These are phyloP conservation scores for Salvelinus namaycush DNA, from an alignment of 2,113 vertebrate genomes.

Conservation along the genomic window DNA sequence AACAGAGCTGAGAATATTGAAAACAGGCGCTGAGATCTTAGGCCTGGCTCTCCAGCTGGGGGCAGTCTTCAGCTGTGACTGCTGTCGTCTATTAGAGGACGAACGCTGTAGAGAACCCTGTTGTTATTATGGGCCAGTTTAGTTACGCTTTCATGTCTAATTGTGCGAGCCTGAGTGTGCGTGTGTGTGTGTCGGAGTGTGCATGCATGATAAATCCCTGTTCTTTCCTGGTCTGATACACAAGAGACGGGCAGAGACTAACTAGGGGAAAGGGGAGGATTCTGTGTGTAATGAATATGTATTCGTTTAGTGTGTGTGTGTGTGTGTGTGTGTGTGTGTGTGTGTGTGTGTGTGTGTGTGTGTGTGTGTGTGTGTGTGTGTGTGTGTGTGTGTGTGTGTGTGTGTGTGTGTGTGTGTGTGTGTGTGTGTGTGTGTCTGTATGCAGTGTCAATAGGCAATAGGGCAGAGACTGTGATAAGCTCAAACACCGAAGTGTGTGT, in stretches of 20 bases:
- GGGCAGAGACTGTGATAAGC: constrained; percentile 9
- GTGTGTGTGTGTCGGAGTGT: constrained; percentile 17
- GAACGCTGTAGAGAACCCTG: not conserved
- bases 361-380: constrained; percentile 17
- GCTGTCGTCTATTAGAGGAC: not conserved
- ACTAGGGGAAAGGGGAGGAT: constrained; percentile 45
- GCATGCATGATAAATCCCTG: constrained; percentile 50
- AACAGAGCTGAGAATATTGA: not conserved
- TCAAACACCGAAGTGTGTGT: constrained; percentile 18
- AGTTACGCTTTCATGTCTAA: constrained; percentile 24
- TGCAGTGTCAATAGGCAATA: constrained; percentile 54
- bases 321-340: constrained; percentile 14
- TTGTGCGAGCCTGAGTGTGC: constrained; percentile 19
- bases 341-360: constrained; percentile 14
- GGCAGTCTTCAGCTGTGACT: not conserved
- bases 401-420: constrained; percentile 13
- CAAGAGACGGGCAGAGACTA: constrained; percentile 61
- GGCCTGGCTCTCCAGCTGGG: not conserved
- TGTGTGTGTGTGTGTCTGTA: constrained; percentile 20
- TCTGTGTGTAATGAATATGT: constrained; percentile 60
- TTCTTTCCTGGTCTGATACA: constrained; percentile 62
- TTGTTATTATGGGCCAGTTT: constrained; percentile 22
- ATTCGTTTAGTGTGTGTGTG: constrained; percentile 9
- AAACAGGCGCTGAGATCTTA: not conserved
- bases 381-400: constrained; percentile 10